These are phyloP conservation scores for Phalloptychus januarius DNA, from an alignment of 2,797 vertebrate genomes.

Conservation along the genomic window DNA sequence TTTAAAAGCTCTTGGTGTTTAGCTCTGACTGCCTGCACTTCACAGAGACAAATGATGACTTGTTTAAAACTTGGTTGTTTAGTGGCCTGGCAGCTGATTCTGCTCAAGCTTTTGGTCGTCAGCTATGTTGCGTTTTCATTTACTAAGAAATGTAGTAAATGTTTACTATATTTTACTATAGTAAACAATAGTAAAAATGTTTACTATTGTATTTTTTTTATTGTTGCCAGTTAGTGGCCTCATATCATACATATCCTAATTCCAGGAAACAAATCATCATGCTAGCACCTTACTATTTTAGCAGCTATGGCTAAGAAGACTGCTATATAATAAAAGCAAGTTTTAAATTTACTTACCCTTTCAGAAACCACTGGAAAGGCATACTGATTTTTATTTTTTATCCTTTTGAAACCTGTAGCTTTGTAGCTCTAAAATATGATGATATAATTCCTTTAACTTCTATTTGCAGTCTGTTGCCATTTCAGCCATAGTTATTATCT, in stretches of 20 bases:
- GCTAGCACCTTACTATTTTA: background rate
- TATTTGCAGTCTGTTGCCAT: conserved; percentile 29
- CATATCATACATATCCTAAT: background rate
- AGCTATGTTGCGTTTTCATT: too few relatives aligned
- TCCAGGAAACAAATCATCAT: background rate
- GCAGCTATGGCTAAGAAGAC: background rate
- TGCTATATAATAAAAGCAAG: background rate
- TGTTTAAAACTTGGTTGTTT: background rate
- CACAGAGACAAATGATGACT: background rate
- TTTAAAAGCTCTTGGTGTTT: background rate
- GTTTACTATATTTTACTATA: too few relatives aligned
- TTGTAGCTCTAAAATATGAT: background rate
- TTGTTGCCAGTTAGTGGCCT: background rate
- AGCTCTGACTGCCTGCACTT: background rate
- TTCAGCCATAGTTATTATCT: conserved; percentile 1
- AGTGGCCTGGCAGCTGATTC: too few relatives aligned
- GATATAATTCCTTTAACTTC: conserved; percentile 14
- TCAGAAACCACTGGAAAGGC: background rate
- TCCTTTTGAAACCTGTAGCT: background rate
- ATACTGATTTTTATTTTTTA: background rate
- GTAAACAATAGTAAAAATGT: background rate
- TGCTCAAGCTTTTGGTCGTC: too few relatives aligned
- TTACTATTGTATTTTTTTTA: background rate
- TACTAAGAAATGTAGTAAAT: too few relatives aligned
- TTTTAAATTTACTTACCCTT: background rate